Base-by-base conservation (phyloP, 2,113 vertebrate species). In the Scalopus aquaticus region DNA sequence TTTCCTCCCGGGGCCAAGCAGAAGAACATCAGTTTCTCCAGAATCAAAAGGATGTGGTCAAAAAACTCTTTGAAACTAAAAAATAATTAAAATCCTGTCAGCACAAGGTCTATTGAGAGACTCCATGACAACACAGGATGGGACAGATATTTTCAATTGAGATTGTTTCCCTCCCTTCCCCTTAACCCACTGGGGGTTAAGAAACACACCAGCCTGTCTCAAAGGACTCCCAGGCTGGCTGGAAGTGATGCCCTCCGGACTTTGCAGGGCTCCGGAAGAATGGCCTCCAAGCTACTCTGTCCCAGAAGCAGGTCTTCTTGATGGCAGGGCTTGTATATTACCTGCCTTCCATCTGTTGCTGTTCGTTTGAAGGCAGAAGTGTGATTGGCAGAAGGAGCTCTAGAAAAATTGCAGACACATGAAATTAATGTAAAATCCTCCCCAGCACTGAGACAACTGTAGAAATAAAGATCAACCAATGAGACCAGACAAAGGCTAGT, bases 41-140 rank as follows among this genome's bases (percentile, higher is more conserved):
- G 78, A 88, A 85, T 64, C n/a, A 51, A 72, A 91, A 67, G 5
- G 7, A 19, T 10, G 9, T 89, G 78, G n/a, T 78, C 30, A 9
- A 56, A 88, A 60, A 77, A 17, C 10, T 44, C 62, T 78, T 67
- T 74, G 26, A 91, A 90, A 92, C 85, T 44, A 60, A 94, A 65
- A 32, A 73, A 49, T 37, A 64, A 84, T 70, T 62, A n/a, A 79
- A 80, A 76, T 2, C 20, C 39, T 77, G 56, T 64, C 5, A n/a
- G n/a, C 42, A 72, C n/a, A 35, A 30, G 5, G 28, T 62, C 46
- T 22, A 2, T 6, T 77, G 60, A 70, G 35, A 44, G 65, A 62
- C 10, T 69, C n/a, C 56, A 76, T 69, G 22, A 87, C 83, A 90
- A 35, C n/a, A 88, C 30, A 70, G 26, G 15, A 58, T 12, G 12